phyloP scores from a whole-genome alignment of 1,140 invertebrate genomes.

The Drosophila trapezifrons region DNA sequence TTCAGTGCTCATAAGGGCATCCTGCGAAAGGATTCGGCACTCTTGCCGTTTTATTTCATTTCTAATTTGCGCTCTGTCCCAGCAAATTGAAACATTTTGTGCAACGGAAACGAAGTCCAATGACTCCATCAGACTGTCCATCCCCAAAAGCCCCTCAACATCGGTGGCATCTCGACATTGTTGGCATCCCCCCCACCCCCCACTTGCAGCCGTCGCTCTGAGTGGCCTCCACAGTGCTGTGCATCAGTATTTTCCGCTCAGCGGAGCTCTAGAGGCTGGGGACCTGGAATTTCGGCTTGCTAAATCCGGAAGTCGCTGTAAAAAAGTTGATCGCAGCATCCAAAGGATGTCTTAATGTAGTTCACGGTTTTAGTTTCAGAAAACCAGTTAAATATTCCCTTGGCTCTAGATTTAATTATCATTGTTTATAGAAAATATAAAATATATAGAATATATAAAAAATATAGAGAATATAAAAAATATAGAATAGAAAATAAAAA shows the following conservation, averaged over 20 bases:
- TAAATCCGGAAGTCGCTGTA: slow-evolving; percentile 30
- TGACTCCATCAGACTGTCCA: slow-evolving; percentile 26
- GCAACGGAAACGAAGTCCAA: slow-evolving; percentile 50
- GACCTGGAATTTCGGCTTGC: slow-evolving; percentile 23
- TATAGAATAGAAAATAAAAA: too few species aligned
- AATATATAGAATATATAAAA: too few species aligned
- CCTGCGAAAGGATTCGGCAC: slow-evolving; percentile 2
- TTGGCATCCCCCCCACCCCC: slow-evolving; percentile 14
- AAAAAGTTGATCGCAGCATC: slow-evolving; percentile 18
- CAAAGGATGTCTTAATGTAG: background rate
- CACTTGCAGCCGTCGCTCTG: too few species aligned
- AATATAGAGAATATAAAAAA: too few species aligned
- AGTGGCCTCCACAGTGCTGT: slow-evolving; percentile 14
- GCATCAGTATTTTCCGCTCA: slow-evolving; percentile 17
- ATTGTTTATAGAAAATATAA: background rate
- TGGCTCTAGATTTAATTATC: background rate
- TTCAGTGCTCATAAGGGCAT: slow-evolving; percentile 9
- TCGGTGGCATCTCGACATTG: slow-evolving; percentile 20
- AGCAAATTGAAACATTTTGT: slow-evolving; percentile 61
- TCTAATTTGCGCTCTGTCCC: slow-evolving; percentile 50
- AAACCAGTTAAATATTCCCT: background rate
- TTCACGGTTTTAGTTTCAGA: too few species aligned
- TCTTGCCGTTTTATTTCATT: slow-evolving; percentile 49
- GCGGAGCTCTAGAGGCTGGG: slow-evolving; percentile 15
- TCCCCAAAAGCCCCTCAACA: background rate